Conservation (phyloP, 2,888 invertebrate genomes). For the Lacanobia oleracea region DNA sequence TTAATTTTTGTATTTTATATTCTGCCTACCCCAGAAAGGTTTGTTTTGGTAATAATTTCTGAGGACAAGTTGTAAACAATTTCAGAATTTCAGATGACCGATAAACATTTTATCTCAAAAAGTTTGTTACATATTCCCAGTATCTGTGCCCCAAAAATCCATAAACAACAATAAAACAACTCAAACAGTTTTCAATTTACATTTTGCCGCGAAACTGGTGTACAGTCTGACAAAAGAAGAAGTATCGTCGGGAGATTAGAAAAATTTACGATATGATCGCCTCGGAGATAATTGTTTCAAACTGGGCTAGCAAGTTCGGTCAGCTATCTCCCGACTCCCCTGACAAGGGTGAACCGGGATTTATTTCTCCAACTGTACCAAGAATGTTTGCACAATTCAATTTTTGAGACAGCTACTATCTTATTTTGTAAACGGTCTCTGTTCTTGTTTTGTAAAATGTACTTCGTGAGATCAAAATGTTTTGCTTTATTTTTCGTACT, state of each 20-base stretch:
- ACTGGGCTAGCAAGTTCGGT: constrained; percentile 75
- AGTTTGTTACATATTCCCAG: not conserved
- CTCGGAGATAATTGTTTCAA: constrained; percentile 73
- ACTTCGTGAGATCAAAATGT: constrained; percentile 39
- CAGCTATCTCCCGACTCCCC: constrained; percentile 74
- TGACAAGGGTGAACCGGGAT: constrained; percentile 77
- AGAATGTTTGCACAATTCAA: constrained; percentile 65
- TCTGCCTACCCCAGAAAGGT: too few species aligned
- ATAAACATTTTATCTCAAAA: constrained; percentile 20
- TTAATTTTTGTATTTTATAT: too few species aligned
- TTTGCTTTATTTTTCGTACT: constrained; percentile 44
- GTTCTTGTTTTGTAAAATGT: constrained; percentile 49
- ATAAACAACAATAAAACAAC: constrained; percentile 24
- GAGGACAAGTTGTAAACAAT: not conserved
- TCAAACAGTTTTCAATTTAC: constrained; percentile 67
- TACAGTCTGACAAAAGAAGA: constrained; percentile 65
- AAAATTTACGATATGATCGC: constrained; percentile 84
- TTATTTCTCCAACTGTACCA: constrained; percentile 69
- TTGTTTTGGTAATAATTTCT: not conserved
- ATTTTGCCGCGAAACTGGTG: constrained; percentile 54
- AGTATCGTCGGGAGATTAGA: constrained; percentile 79
- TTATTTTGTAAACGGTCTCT: constrained; percentile 48
- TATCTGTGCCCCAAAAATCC: constrained; percentile 4
- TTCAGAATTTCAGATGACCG: not conserved
- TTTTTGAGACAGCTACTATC: constrained; percentile 63